Evolutionary conservation across 2,888 invertebrate genomes (phyloP).

Genomic region (Oscheius sp.): DNA sequence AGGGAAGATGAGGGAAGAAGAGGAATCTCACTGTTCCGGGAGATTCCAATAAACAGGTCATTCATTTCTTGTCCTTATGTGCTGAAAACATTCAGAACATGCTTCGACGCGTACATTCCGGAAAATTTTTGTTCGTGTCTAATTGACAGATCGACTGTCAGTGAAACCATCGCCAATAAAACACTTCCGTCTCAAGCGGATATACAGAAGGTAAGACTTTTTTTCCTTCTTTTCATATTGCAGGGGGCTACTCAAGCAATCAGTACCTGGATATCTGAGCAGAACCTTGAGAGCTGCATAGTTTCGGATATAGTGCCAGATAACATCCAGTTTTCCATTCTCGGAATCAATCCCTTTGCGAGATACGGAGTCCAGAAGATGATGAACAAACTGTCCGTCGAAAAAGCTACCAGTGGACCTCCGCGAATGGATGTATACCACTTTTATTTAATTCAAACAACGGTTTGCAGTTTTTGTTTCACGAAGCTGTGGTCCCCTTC

Average conservation of each 20-base stretch:
- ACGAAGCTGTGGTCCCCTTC: constrained; percentile 8
- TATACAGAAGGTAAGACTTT: background rate
- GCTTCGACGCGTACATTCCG: constrained; percentile 57
- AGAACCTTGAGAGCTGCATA: constrained; percentile 43
- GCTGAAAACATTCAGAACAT: constrained; percentile 41
- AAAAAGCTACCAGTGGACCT: constrained; percentile 4
- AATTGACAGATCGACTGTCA: constrained; percentile 1
- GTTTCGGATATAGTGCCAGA: constrained; percentile 36
- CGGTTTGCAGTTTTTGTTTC: constrained; percentile 18
- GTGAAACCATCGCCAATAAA: background rate
- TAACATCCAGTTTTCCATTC: constrained; percentile 31
- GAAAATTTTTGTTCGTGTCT: constrained; percentile 62
- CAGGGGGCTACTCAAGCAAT: constrained; percentile 42
- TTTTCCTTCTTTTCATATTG: background rate
- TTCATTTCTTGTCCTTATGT: too few relatives aligned
- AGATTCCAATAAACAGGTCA: constrained; percentile 39
- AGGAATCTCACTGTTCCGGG: constrained; percentile 57
- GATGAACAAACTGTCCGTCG: constrained; percentile 34
- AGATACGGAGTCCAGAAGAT: constrained; percentile 45
- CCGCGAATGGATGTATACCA: constrained; percentile 22
- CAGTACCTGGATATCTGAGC: constrained; percentile 43
- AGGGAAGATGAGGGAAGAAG: constrained; percentile 32
- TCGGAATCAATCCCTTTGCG: constrained; percentile 43
- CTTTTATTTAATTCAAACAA: background rate
- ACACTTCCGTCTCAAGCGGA: background rate